Base-by-base conservation (phyloP, 92 coral and sea anemone species). In the Pocillopora meandrina region DNA sequence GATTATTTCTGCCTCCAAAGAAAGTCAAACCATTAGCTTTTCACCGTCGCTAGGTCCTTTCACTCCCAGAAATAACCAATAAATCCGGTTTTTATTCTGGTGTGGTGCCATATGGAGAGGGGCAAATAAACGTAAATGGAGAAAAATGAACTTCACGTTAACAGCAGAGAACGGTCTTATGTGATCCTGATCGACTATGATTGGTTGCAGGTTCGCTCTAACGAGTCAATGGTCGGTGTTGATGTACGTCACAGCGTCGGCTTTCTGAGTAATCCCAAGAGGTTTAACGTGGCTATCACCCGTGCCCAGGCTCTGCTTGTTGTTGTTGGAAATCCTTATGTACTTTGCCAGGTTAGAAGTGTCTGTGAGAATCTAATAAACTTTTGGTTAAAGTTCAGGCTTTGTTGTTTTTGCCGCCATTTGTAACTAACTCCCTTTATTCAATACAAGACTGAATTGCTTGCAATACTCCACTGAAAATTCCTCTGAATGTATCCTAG, bases 261-360 rank as follows among this genome's bases (percentile, higher is more conserved):
- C 26, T 97, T 97, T 83, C 93, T 97, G 55, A 93, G 95, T 70
- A 97, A 95, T 83, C 99, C 99, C 36, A 97, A 97, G 89, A 89
- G 99, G 17, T 97, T 97, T 81, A 97, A 94, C 87, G 99, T 97
- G 69, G 98, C 98, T 23, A 91, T 97, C 74, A 97, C 99, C 80
- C 91, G 99, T 47, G 98, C 99, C 79, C 99, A 97, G 90, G 93
- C 98, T 18, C 93, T 97, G 87, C 95, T 94, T 75, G 71, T 97
- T 23, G 91, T 97, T 17, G 82, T 97, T 64, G 99, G 99, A 14
- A 94, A 97, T 65, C 99, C 99, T 0, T 95, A 92, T 75, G 99
- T 97, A 61, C 92, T 97, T 33, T 93, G 95, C 75, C 93, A 94
- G 98, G 99, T 97, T 81, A 83, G 82, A 42, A 42, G 5, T 42